Evolutionary conservation across 2,888 invertebrate species (phyloP).

Genomic region (Euzetes globulus): DNA sequence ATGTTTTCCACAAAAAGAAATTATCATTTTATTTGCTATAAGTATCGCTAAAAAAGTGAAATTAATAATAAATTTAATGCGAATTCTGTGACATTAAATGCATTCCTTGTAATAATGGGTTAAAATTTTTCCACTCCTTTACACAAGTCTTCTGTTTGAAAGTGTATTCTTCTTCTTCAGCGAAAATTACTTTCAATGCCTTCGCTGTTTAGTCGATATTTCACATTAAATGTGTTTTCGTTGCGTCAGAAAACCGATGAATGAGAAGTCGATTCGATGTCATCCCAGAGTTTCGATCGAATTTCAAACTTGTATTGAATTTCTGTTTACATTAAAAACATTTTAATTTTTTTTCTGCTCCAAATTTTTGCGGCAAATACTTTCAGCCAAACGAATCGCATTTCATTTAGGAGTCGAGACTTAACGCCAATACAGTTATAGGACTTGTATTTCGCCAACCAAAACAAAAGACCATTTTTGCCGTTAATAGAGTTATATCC

Average conservation of each 20-base stretch:
- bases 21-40: background rate
- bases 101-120: no score
- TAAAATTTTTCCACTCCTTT: no score
- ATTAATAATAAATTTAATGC: no score
- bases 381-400: background rate
- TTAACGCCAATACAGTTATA: background rate
- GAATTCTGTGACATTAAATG: no score
- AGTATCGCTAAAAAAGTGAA: no score
- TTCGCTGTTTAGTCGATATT: background rate
- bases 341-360: background rate
- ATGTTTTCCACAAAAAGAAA: background rate
- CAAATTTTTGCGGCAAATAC: background rate
- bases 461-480: background rate
- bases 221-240: background rate
- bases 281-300: background rate
- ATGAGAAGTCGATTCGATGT: background rate
- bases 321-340: background rate
- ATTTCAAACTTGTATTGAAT: background rate
- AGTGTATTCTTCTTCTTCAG: no score
- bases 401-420: background rate
- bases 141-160: no score
- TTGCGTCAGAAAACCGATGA: background rate
- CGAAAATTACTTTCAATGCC: no score
- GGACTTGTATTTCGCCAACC: background rate
- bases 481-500: constrained; percentile 1